Conservation (phyloP, 2,797 vertebrate species). For the Psittacula echo region DNA sequence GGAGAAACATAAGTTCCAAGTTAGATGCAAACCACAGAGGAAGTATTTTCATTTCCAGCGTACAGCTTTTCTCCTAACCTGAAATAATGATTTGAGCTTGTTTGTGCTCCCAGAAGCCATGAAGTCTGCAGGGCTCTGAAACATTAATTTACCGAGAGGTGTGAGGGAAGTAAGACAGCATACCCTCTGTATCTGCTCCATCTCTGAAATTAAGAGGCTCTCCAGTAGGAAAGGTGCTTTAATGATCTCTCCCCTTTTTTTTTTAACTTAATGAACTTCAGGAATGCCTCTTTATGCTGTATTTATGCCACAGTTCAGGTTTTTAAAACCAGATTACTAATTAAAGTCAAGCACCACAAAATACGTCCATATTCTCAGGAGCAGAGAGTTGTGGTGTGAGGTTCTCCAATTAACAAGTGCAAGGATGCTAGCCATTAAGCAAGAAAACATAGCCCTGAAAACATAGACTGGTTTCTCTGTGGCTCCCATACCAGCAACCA, state of each 20-base stretch:
- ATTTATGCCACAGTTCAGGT: background rate
- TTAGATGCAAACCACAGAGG: conserved; percentile 47
- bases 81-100: conserved; percentile 7
- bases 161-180: conserved; percentile 36
- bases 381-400: background rate
- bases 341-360: background rate
- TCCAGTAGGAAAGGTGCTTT: background rate
- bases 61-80: background rate
- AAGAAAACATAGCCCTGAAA: background rate
- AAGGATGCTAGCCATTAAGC: background rate
- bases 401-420: background rate
- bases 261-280: background rate
- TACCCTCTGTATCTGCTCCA: background rate
- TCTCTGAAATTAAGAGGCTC: background rate
- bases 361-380: background rate
- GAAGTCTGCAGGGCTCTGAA: background rate
- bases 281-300: background rate
- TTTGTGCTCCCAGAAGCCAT: conserved; percentile 29
- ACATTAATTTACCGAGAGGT: conserved; percentile 36
- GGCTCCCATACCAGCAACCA: background rate
- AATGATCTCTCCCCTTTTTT: background rate
- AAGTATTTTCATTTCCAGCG: conserved; percentile 50
- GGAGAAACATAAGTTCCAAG: conserved; percentile 24
- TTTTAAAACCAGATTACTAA: background rate
- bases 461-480: background rate